Conservation (phyloP, 2,113 vertebrate species). For the Megaleporinus macrocephalus region DNA sequence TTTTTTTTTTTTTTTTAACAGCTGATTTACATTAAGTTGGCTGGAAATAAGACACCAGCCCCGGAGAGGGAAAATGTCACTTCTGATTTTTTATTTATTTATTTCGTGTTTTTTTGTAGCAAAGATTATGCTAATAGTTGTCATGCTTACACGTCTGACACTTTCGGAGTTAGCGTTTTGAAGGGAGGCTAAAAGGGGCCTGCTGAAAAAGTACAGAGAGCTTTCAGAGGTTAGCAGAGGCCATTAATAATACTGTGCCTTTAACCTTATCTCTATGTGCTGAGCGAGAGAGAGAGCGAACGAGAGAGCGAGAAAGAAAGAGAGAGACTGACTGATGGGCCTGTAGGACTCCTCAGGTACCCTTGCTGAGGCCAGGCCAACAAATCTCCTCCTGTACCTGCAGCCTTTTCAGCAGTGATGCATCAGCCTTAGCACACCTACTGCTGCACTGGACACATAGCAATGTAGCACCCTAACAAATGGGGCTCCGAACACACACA, state of each 20-base stretch:
- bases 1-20: not conserved
- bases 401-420: constrained; percentile 43
- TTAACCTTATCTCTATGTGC: constrained; percentile 66
- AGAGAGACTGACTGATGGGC: constrained; percentile 31
- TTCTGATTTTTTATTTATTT: constrained; percentile 1
- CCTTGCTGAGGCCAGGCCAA: constrained; percentile 36
- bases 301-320: constrained; percentile 18
- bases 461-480: constrained; percentile 60
- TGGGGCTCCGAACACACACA: constrained; percentile 52
- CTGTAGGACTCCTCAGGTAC: constrained; percentile 35
- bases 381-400: constrained; percentile 51
- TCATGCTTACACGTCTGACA: not conserved
- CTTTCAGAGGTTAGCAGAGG: constrained; percentile 62
- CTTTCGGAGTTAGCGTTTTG: constrained; percentile 9
- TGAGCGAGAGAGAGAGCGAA: not conserved
- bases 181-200: constrained; percentile 1
- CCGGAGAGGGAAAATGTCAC: not conserved
- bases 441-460: constrained; percentile 44
- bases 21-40: constrained; percentile 11
- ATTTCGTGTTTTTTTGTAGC: no score
- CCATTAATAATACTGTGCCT: constrained; percentile 76
- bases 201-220: constrained; percentile 34
- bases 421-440: constrained; percentile 47
- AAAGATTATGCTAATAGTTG: not conserved
- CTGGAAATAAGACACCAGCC: not conserved